Evolutionary conservation across 1,140 invertebrate genomes (phyloP), one percentile per base, ranked within the genome.

Genomic region (Drosophila setifemur): DNA sequence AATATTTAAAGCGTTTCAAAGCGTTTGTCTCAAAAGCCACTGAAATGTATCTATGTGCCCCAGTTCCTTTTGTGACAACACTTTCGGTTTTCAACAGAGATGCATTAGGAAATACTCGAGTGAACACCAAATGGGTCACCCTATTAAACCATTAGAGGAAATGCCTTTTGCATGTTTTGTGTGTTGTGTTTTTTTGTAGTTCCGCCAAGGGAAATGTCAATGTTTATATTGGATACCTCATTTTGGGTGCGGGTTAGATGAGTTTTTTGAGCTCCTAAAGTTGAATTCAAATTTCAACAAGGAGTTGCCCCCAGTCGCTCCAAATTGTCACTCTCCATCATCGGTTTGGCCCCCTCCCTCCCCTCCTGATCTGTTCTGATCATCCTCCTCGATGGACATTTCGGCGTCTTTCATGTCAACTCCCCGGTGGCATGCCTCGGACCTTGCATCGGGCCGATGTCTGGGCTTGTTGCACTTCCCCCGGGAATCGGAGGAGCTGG

Each of bases 381-480:
- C 53, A 57, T 25, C 67, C 54, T 69, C 40, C 28, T 57, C 50
- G 49, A 69, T 55, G 40, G 64, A 57, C 63, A 48, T 70, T 60
- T 48, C 67, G 67, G 67, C 54, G 40, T 45, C 68, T 72, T 71
- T 71, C 55, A 72, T 72, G 68, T 72, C 68, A 61, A 72, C 11
- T 60, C 68, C 54, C 68, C 14, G 55, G 68, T 37, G 68, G 25
- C 39, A 42, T 25, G n/a, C 61, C 23, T 67, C 29, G 39, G 44
- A 43, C 57, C 44, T 40, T 49, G 44, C 25, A 47, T 40, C 55
- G 33, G 18, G 47, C 18, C 53, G 8, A 31, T 60, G 50, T 28
- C 57, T 31, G 28, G 40, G 55, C 60, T 64, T 63, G 60, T 44
- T 67, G 61, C 60, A 50, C 37, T 60, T 18, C 26, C 61, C 47